Base-by-base conservation (phyloP, 2,113 vertebrate genomes). In the Lepus americanus region DNA sequence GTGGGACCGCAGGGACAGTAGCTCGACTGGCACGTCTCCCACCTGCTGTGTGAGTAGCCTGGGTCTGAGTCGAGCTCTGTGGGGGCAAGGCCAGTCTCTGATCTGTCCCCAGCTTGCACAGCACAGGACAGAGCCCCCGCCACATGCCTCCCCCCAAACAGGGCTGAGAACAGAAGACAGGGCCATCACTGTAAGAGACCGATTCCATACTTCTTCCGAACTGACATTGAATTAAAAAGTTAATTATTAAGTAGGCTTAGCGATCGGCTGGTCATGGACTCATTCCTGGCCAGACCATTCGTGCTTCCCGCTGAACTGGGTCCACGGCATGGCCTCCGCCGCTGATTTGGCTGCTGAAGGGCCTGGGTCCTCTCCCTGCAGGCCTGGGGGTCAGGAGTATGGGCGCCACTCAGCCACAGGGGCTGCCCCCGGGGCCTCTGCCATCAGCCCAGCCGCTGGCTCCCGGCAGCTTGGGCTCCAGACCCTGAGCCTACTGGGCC, bases 181-280 rank as follows among this genome's bases (percentile, higher is more conserved):
- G 89, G 96, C 95, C 97, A 96, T 97, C 95, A 98, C 97, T 97
- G 96, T 87, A 1, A 98, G 98, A 97, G 97, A 97, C 98, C 97
- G 97, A 97, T 97, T 96, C 95, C 97, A 97, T 96, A 97, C 96
- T 98, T 98, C 98, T 98, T 98, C 98, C 97, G 98, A 97, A 98
- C 98, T 98, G 97, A 98, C 98, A 98, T 98, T 98, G 99, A 99
- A 99, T 99, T 99, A 98, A 98, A 98, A 98, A 98, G 96, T 98
- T 99, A 99, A 99, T 99, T 98, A 99, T 99, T 99, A 98, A 99
- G 98, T 98, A 97, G 97, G 97, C 97, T 98, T 98, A 98, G 98
- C 97, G 97, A 98, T 98, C 86, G 92, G 96, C 97, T 96, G 98
- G 17, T 59, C 55, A 98, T 98, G 98, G 98, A 98, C 98, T 98